Evolutionary conservation across 1,140 invertebrate genomes (phyloP).

Genomic region (Onthophagus taurus): DNA sequence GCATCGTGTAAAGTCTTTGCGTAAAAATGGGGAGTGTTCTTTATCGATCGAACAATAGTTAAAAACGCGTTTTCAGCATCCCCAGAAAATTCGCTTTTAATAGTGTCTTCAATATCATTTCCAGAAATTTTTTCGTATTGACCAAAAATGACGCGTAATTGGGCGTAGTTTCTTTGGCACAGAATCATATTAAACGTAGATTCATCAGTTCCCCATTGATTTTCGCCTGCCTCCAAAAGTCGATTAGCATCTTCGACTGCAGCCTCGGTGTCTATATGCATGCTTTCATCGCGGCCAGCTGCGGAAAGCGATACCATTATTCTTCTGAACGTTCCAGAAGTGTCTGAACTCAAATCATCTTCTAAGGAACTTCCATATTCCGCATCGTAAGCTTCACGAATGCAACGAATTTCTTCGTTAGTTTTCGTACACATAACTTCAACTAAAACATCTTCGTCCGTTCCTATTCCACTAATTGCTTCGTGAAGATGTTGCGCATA

Average conservation of each 20-base stretch:
- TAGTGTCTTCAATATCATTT: constrained; percentile 52
- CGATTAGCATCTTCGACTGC: constrained; percentile 61
- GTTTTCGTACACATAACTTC: constrained; percentile 74
- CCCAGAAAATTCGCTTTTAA: constrained; percentile 58
- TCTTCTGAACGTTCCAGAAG: constrained; percentile 76
- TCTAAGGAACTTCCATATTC: constrained; percentile 67
- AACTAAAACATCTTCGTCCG: constrained; percentile 43
- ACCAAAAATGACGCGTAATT: constrained; percentile 54
- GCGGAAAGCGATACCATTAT: constrained; percentile 64
- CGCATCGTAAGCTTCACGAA: constrained; percentile 66
- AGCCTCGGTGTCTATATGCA: constrained; percentile 48
- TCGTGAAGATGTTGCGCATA: constrained; percentile 75
- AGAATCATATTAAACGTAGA: constrained; percentile 73
- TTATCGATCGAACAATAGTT: constrained; percentile 62
- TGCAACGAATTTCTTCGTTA: constrained; percentile 74
- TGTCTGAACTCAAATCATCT: constrained; percentile 67
- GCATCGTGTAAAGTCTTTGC: constrained; percentile 69
- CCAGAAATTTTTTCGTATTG: constrained; percentile 50
- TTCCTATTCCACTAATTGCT: constrained; percentile 70
- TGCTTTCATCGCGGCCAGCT: constrained; percentile 60
- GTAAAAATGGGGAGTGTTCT: constrained; percentile 78
- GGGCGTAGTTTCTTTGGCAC: constrained; percentile 62
- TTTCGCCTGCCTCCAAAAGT: constrained; percentile 65
- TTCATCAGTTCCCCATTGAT: constrained; percentile 77
- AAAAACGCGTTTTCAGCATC: constrained; percentile 50